Percentiles rank a stretch among this genome's conserved stretches.
These are phyloP conservation scores for Silurus aristotelis DNA, from an alignment of 2,797 vertebrate genomes.

Conservation along the genomic window DNA sequence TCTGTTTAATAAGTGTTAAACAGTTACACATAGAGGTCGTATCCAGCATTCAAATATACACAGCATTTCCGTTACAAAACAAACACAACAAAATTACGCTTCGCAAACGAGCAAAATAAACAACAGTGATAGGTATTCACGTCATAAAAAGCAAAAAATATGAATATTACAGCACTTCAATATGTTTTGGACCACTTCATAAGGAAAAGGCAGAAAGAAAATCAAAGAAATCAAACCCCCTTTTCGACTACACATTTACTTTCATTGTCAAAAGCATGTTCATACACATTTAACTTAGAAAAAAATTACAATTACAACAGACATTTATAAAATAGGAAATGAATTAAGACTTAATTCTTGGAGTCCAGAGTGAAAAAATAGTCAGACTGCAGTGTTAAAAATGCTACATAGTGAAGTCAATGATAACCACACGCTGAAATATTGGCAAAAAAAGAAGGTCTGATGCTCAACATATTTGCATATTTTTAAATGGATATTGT, in stretches of 20 bases:
- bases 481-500: conserved; percentile 9
- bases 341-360: background rate
- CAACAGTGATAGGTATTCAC: conserved; percentile 23
- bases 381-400: background rate
- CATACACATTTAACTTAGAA: conserved; percentile 30
- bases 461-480: conserved; percentile 18
- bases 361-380: background rate
- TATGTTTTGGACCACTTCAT: conserved; percentile 45
- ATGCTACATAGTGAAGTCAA: conserved; percentile 26
- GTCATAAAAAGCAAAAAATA: conserved; percentile 18
- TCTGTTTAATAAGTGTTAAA: conserved; percentile 53
- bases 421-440: background rate
- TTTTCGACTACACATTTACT: conserved; percentile 25
- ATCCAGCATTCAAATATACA: conserved; percentile 47
- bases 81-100: conserved; percentile 10
- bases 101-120: conserved; percentile 23
- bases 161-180: conserved; percentile 44
- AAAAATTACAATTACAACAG: conserved; percentile 1
- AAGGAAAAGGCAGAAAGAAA: conserved; percentile 30
- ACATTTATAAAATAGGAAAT: conserved; percentile 36
- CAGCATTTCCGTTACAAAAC: conserved; percentile 39
- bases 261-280: conserved; percentile 25
- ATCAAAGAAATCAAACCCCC: background rate
- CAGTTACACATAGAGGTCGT: conserved; percentile 29
- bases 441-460: too few relatives aligned